These are phyloP conservation scores for Hippocampus guttulatus DNA, from an alignment of 2,113 vertebrate genomes.

Conservation along the genomic window DNA sequence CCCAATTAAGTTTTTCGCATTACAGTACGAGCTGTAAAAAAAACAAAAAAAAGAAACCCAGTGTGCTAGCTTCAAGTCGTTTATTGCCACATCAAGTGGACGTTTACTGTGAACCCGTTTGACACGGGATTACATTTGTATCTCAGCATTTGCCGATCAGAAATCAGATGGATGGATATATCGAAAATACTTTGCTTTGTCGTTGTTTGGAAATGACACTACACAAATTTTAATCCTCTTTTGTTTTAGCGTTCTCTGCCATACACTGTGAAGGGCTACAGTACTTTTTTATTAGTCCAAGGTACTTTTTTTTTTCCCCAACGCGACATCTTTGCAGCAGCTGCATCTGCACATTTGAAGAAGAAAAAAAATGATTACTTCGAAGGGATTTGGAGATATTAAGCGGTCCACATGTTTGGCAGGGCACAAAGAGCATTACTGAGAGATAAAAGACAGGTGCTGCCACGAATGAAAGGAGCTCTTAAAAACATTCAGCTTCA, in stretches of 20 bases:
- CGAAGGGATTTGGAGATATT: conserved; percentile 26
- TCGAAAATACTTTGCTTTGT: too few species aligned
- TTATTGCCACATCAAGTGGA: neutral
- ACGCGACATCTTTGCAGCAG: conserved; percentile 1
- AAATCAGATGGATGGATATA: too few species aligned
- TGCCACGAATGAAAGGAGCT: neutral
- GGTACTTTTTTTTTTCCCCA: too few species aligned
- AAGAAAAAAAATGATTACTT: conserved; percentile 10
- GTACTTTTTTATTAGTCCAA: neutral
- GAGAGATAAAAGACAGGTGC: conserved; percentile 37
- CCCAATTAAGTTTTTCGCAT: neutral
- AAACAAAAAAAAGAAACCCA: neutral
- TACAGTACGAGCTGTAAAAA: neutral
- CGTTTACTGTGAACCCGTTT: too few species aligned
- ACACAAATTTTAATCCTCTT: too few species aligned
- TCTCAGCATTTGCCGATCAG: too few species aligned
- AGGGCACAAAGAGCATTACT: conserved; percentile 22
- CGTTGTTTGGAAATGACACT: too few species aligned
- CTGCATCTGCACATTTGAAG: conserved; percentile 15
- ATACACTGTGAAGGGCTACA: too few species aligned
- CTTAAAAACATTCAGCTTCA: conserved; percentile 3
- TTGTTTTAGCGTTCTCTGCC: too few species aligned
- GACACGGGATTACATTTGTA: too few species aligned
- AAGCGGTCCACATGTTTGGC: conserved; percentile 26
- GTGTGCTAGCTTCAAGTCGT: neutral